Conservation (phyloP, 1,140 invertebrate genomes). For the Nasonia giraulti region DNA sequence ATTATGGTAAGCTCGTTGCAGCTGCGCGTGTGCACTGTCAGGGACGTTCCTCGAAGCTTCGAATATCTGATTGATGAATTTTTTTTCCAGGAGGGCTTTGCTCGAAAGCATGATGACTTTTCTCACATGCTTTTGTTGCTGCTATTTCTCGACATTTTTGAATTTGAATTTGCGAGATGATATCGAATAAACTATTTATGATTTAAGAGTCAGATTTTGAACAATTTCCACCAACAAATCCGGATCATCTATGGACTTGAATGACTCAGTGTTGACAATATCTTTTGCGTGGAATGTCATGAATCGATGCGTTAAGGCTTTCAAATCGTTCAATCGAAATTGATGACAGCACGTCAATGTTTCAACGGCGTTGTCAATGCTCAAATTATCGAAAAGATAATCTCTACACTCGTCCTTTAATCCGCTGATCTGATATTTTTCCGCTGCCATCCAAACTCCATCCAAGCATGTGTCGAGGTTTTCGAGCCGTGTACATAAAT, state of each 20-base stretch:
- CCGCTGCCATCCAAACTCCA: slow-evolving; percentile 14
- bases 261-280: background rate
- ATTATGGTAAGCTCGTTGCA: background rate
- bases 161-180: no score
- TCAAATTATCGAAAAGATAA: slow-evolving; percentile 5
- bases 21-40: background rate
- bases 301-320: background rate
- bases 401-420: slow-evolving; percentile 16
- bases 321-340: background rate
- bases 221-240: no score
- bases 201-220: background rate
- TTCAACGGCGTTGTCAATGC: background rate
- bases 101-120: background rate
- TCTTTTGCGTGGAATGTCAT: background rate
- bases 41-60: background rate
- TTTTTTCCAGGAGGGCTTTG: slow-evolving; percentile 13
- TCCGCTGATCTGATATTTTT: slow-evolving; percentile 26
- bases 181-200: no score
- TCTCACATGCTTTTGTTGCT: background rate
- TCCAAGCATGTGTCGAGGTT: background rate
- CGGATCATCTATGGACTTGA: background rate
- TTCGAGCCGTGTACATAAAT: slow-evolving; percentile 33
- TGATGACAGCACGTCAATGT: background rate
- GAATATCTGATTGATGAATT: background rate
- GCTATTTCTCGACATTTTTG: no score